phyloP scores from a whole-genome alignment of 1,140 invertebrate genomes.

The Chrysoperla carnea region DNA sequence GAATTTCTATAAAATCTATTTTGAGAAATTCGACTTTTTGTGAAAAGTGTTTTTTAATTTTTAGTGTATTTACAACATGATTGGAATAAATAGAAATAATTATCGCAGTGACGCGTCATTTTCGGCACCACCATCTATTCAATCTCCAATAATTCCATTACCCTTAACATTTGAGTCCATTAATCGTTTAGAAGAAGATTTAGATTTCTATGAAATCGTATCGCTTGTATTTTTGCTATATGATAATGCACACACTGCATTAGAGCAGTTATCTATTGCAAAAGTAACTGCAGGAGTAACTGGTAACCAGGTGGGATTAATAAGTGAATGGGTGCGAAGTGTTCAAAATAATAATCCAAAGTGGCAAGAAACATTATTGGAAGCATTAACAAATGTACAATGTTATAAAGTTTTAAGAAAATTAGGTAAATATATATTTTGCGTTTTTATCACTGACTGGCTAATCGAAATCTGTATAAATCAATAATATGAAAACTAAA shows the following conservation, averaged over 20 bases:
- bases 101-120: neutral
- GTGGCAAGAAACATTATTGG: constrained; percentile 12
- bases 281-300: neutral
- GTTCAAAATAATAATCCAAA: constrained; percentile 1
- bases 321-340: constrained; percentile 7
- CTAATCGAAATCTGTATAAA: too few relatives aligned
- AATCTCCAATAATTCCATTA: neutral
- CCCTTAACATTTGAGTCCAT: neutral
- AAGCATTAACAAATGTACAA: constrained; percentile 14
- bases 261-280: constrained; percentile 1
- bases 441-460: too few relatives aligned
- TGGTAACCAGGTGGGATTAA: constrained; percentile 1
- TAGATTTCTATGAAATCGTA: constrained; percentile 10
- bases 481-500: too few relatives aligned
- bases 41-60: too few relatives aligned
- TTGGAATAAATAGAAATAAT: neutral
- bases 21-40: too few relatives aligned
- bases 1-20: too few relatives aligned
- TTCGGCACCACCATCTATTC: too few relatives aligned
- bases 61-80: neutral
- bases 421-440: constrained; percentile 8
- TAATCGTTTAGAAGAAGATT: constrained; percentile 5
- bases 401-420: constrained; percentile 11
- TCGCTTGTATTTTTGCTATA: constrained; percentile 12
- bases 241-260: constrained; percentile 6